These are phyloP conservation scores for Scomber scombrus DNA, from an alignment of 2,113 vertebrate species.

Conservation along the genomic window DNA sequence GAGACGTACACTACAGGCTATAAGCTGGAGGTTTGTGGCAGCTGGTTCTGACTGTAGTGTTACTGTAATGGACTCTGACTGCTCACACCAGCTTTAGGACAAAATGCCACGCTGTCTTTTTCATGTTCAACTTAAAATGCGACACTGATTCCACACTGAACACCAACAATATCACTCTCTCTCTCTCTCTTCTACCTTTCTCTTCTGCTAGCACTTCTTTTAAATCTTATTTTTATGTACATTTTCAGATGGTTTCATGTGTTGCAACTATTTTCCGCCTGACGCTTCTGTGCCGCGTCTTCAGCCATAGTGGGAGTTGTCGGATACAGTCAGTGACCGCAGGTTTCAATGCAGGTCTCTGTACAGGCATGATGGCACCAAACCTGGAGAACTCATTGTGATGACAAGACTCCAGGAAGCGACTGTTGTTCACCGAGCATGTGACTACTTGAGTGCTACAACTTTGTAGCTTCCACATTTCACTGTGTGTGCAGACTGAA, in stretches of 20 bases:
- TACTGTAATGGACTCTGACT: background rate
- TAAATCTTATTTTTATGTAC: no score
- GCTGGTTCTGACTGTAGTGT: background rate
- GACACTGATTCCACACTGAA: background rate
- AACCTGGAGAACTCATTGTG: background rate
- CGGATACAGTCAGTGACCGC: background rate
- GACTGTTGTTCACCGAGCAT: background rate
- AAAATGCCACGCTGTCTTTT: background rate
- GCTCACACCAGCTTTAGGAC: conserved; percentile 7
- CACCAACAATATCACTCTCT: no score
- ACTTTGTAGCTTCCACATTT: background rate
- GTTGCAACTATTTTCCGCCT: background rate
- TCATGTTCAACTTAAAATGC: background rate
- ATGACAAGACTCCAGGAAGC: background rate
- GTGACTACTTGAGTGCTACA: no score
- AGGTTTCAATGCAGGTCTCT: background rate
- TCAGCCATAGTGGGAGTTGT: background rate
- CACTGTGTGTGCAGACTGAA: background rate
- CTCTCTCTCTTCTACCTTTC: no score
- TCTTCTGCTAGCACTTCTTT: background rate
- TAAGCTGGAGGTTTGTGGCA: background rate
- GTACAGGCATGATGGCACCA: background rate
- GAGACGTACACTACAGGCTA: background rate
- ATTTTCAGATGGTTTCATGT: no score
- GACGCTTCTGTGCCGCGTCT: background rate